Conservation (phyloP, 2,113 vertebrate species). For the Trochalopteron elliotii region DNA sequence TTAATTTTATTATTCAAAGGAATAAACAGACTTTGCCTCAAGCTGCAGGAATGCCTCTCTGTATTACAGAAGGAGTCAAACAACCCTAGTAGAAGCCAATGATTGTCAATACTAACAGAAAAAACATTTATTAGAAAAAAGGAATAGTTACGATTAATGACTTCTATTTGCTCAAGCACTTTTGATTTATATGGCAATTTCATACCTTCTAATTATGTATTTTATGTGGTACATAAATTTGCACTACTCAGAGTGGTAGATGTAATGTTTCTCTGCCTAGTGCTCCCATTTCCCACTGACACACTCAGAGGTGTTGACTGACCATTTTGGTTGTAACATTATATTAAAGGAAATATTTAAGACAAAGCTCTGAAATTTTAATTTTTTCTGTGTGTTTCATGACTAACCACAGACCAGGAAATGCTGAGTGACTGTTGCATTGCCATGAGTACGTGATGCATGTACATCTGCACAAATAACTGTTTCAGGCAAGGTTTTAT, state of each 20-base stretch:
- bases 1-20: background rate
- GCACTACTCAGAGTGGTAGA: background rate
- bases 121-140: background rate
- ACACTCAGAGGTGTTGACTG: background rate
- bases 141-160: background rate
- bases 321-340: background rate
- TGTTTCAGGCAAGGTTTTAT: background rate
- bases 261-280: background rate
- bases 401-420: background rate
- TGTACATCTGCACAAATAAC: background rate
- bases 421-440: background rate
- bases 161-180: background rate
- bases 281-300: background rate
- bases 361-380: background rate
- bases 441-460: background rate
- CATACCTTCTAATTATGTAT: background rate
- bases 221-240: background rate
- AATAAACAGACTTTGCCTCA: background rate
- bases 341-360: background rate
- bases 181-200: slow-evolving; percentile 27
- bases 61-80: background rate
- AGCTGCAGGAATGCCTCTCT: background rate
- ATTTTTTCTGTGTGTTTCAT: background rate
- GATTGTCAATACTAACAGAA: background rate
- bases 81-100: background rate